These are phyloP conservation scores for Enteromius fasciolatus DNA, from an alignment of 2,797 vertebrate species.

Conservation along the genomic window DNA sequence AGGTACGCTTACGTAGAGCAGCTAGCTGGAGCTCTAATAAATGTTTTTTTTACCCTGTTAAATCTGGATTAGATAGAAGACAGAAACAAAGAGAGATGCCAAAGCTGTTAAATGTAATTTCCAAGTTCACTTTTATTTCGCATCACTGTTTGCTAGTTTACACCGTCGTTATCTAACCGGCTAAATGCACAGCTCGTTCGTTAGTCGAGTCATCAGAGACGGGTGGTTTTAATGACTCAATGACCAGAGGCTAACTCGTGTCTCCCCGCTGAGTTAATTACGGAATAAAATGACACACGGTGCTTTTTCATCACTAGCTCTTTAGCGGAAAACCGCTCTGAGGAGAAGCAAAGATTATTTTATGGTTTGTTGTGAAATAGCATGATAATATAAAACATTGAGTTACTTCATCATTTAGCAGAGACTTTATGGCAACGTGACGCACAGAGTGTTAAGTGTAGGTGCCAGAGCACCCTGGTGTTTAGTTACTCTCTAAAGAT, in stretches of 20 bases:
- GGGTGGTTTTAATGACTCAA: constrained; percentile 66
- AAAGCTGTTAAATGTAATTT: constrained; percentile 40
- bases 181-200: constrained; percentile 32
- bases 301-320: constrained; percentile 41
- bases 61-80: constrained; percentile 37
- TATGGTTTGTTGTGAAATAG: constrained; percentile 21
- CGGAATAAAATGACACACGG: constrained; percentile 53
- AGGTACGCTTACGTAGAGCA: constrained; percentile 27
- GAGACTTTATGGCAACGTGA: constrained; percentile 6
- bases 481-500: constrained; percentile 18
- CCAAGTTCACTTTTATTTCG: not conserved
- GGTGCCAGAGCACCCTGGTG: constrained; percentile 30
- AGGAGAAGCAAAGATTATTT: constrained; percentile 21
- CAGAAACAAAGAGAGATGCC: constrained; percentile 12
- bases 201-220: constrained; percentile 32
- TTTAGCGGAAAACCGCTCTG: constrained; percentile 32
- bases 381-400: constrained; percentile 12
- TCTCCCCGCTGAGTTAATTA: constrained; percentile 52
- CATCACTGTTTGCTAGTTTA: constrained; percentile 61
- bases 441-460: constrained; percentile 14
- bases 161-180: constrained; percentile 24
- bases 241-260: constrained; percentile 48
- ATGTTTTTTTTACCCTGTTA: constrained; percentile 14
- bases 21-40: constrained; percentile 35
- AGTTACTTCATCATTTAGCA: constrained; percentile 28